These are phyloP conservation scores for Apeira syringaria DNA, from an alignment of 2,888 invertebrate genomes.

Conservation along the genomic window DNA sequence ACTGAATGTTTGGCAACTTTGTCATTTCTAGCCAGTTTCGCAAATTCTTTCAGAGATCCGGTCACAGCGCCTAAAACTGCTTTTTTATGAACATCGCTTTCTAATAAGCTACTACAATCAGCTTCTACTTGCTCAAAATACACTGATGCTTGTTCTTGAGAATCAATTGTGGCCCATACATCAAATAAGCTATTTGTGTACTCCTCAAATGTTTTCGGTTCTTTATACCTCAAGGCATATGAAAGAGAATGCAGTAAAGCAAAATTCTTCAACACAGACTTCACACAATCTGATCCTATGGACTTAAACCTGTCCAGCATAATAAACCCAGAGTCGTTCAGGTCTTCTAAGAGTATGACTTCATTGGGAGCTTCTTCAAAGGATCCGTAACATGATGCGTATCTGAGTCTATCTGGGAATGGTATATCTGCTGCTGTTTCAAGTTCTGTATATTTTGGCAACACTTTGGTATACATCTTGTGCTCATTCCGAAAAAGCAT, in stretches of 20 bases:
- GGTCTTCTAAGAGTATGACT: slow-evolving; percentile 49
- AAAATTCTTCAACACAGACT: slow-evolving; percentile 38
- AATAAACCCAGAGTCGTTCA: slow-evolving; percentile 32
- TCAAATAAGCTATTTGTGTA: slow-evolving; percentile 26
- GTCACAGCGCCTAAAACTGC: slow-evolving; percentile 16
- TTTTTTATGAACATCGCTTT: slow-evolving; percentile 25
- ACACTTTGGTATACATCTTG: slow-evolving; percentile 40
- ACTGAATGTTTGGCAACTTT: slow-evolving; percentile 34
- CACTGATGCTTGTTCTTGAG: background rate
- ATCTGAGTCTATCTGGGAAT: slow-evolving; percentile 35
- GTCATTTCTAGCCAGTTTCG: slow-evolving; percentile 27
- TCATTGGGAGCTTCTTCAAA: slow-evolving; percentile 39
- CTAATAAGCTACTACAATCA: slow-evolving; percentile 13
- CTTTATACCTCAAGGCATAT: slow-evolving; percentile 39
- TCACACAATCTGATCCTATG: slow-evolving; percentile 35
- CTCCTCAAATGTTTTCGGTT: slow-evolving; percentile 32
- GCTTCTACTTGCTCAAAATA: slow-evolving; percentile 18
- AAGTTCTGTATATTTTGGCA: slow-evolving; percentile 41
- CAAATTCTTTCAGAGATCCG: background rate
- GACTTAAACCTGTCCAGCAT: slow-evolving; percentile 42
- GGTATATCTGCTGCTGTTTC: slow-evolving; percentile 35
- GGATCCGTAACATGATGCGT: slow-evolving; percentile 44
- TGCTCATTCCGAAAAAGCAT: slow-evolving; percentile 43
- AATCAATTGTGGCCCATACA: slow-evolving; percentile 16
- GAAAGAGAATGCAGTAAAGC: slow-evolving; percentile 44